Evolutionary conservation across 2,113 vertebrate genomes (phyloP).

Genomic region (Astur gentilis): DNA sequence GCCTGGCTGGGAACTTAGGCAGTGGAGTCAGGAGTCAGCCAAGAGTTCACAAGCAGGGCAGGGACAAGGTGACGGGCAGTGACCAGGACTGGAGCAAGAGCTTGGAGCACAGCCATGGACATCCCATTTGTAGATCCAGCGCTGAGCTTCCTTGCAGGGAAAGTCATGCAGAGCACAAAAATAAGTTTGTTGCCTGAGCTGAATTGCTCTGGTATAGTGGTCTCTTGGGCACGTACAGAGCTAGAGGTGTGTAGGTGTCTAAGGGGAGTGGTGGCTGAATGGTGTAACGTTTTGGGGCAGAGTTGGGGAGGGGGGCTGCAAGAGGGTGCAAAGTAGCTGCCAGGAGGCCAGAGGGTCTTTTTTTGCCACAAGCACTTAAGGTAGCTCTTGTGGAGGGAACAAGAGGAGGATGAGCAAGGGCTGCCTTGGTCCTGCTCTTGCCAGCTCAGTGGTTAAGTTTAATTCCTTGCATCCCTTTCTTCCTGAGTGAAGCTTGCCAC

Average conservation of each 20-base stretch:
- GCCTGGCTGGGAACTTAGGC: neutral
- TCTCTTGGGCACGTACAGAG: neutral
- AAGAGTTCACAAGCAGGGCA: neutral
- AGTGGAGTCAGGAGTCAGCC: neutral
- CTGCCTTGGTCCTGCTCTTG: neutral
- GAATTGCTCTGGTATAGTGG: neutral
- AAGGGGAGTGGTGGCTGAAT: neutral
- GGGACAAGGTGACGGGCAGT: neutral
- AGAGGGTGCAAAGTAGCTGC: neutral
- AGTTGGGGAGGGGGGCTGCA: neutral
- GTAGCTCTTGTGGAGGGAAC: neutral
- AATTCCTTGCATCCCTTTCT: neutral
- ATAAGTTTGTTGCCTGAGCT: neutral
- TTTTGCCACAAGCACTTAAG: fast-evolving
- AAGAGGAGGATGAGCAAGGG: neutral
- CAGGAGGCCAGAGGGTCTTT: neutral
- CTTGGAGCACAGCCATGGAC: neutral
- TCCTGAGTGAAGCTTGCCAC: neutral
- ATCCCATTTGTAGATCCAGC: neutral
- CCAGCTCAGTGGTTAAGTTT: neutral
- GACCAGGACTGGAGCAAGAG: neutral
- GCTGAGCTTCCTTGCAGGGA: fast-evolving
- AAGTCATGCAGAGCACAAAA: neutral
- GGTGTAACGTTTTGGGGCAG: neutral
- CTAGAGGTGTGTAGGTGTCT: neutral